phyloP scores from a whole-genome alignment of 2,888 invertebrate species.

The Oxystoma pomonae region DNA sequence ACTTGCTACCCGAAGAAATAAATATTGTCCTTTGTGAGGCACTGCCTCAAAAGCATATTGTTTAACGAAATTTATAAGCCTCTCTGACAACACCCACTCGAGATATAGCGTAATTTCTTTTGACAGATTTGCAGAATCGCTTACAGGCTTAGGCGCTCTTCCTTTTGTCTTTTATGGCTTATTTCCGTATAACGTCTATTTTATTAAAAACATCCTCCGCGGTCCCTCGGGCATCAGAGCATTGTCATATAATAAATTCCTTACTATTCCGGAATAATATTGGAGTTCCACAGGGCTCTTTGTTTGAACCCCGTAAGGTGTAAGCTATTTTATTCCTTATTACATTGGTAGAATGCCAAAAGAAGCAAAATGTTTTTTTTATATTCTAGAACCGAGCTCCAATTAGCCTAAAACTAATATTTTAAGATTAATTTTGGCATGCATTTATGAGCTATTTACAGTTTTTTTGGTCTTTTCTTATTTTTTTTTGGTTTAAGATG shows the following conservation, averaged over 20 bases:
- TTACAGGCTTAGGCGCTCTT: neutral
- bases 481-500: too few relatives aligned
- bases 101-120: slow-evolving; percentile 15
- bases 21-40: slow-evolving; percentile 41
- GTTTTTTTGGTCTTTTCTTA: too few relatives aligned
- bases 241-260: neutral
- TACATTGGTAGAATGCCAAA: too few relatives aligned
- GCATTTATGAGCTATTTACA: too few relatives aligned
- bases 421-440: too few relatives aligned
- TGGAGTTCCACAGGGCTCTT: too few relatives aligned
- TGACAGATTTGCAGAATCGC: slow-evolving; percentile 15
- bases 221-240: neutral
- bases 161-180: slow-evolving; percentile 2
- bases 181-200: slow-evolving; percentile 10
- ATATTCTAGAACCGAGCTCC: too few relatives aligned
- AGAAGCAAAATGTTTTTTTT: too few relatives aligned
- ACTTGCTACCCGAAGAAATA: slow-evolving; percentile 42
- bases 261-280: neutral
- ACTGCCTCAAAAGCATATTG: slow-evolving; percentile 30
- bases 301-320: too few relatives aligned
- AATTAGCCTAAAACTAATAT: too few relatives aligned
- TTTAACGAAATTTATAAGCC: slow-evolving; percentile 35
- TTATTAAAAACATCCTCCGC: slow-evolving; percentile 8
- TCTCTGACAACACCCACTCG: slow-evolving; percentile 29
- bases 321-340: too few relatives aligned